These are phyloP conservation scores for Tragulus kanchil DNA, from an alignment of 2,113 vertebrate genomes.

Conservation along the genomic window DNA sequence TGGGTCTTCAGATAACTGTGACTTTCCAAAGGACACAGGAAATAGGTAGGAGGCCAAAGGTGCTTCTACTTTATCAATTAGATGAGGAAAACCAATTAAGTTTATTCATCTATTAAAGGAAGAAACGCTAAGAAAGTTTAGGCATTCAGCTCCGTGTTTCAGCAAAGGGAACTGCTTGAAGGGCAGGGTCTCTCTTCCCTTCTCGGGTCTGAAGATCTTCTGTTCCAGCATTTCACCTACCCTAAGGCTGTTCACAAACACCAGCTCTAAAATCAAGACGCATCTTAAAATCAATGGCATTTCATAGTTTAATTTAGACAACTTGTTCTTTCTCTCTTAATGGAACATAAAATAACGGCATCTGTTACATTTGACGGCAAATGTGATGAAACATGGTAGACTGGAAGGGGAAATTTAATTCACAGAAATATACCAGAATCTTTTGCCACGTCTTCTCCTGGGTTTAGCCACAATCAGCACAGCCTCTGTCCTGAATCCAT, in stretches of 20 bases:
- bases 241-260: neutral
- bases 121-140: neutral
- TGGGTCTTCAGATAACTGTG: neutral
- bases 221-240: neutral
- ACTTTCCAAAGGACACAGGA: neutral
- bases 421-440: neutral
- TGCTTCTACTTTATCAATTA: neutral
- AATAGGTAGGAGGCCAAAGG: neutral
- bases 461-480: neutral
- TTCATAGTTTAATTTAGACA: neutral
- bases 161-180: neutral
- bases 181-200: neutral
- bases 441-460: neutral
- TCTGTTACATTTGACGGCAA: neutral
- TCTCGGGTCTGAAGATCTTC: neutral
- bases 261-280: neutral
- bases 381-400: neutral
- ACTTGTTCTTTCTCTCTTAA: neutral
- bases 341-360: neutral
- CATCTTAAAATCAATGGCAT: neutral
- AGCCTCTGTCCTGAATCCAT: slow-evolving; percentile 8
- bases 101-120: neutral
- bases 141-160: neutral
- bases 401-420: neutral
- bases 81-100: neutral